Percentiles rank a stretch among this genome's conserved stretches.
These are phyloP conservation scores for Ibycter americanus DNA, from an alignment of 2,797 vertebrate species.

Conservation along the genomic window DNA sequence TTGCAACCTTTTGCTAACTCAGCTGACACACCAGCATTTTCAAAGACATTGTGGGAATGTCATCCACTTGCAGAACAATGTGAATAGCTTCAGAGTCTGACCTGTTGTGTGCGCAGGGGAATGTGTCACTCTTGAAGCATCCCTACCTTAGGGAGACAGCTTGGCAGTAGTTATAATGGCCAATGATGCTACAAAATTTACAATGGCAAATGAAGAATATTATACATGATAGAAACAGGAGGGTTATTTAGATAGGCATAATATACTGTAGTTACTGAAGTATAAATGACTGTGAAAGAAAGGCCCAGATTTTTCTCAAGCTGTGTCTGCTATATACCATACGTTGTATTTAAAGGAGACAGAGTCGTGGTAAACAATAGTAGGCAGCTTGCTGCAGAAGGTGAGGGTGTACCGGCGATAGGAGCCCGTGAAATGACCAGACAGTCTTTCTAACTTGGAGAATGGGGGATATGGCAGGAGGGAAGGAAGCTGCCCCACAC, in stretches of 20 bases:
- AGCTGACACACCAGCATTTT: background rate
- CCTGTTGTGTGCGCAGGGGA: background rate
- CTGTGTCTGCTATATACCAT: constrained; percentile 30
- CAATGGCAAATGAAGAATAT: background rate
- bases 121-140: background rate
- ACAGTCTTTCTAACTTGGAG: background rate
- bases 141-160: background rate
- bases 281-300: constrained; percentile 31
- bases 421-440: background rate
- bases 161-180: constrained; percentile 15
- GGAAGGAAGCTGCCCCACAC: background rate
- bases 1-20: constrained; percentile 31
- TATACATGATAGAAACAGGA: background rate
- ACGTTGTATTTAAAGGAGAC: constrained; percentile 23
- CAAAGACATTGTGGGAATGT: constrained; percentile 12
- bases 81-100: constrained; percentile 8
- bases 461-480: background rate
- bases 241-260: constrained; percentile 35
- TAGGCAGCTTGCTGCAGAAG: constrained; percentile 3
- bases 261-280: constrained; percentile 33
- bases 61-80: background rate
- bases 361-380: background rate
- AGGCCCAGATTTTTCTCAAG: constrained; percentile 46
- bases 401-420: background rate
- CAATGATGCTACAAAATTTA: constrained; percentile 3